Conservation (phyloP, 2,113 vertebrate genomes). For the Rhegmatorhina hoffmannsi region DNA sequence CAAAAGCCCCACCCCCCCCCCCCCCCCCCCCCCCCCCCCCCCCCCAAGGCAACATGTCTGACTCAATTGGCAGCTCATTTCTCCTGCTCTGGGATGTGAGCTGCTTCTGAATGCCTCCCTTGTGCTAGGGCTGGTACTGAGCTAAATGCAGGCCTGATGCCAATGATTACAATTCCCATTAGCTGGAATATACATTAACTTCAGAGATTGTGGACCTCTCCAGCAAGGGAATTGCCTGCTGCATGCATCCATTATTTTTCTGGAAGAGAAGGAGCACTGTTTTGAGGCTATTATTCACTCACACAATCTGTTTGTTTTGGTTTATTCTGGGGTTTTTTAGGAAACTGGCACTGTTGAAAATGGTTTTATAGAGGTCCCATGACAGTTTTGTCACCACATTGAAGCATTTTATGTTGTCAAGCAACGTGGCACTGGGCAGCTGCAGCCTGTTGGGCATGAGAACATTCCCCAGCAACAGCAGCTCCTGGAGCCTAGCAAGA, state of each 20-base stretch:
- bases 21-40: neutral
- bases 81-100: slow-evolving; percentile 11
- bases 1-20: neutral
- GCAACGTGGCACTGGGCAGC: neutral
- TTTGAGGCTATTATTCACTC: neutral
- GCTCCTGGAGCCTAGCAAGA: neutral
- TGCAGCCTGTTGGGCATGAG: neutral
- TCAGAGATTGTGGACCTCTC: neutral
- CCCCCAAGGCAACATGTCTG: neutral
- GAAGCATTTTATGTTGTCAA: neutral
- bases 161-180: slow-evolving; percentile 38
- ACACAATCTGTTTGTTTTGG: neutral
- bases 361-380: neutral
- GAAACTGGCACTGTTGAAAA: neutral
- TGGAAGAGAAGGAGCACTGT: neutral
- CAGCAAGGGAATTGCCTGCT: neutral
- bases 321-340: neutral
- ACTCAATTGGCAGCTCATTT: slow-evolving; percentile 43
- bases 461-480: neutral
- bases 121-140: slow-evolving; percentile 40
- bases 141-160: slow-evolving; percentile 8
- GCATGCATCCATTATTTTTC: slow-evolving; percentile 28
- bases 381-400: neutral
- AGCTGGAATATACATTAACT: slow-evolving; percentile 57
- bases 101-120: slow-evolving; percentile 46